These are phyloP conservation scores for Ophion ellenae DNA, from an alignment of 2,888 invertebrate species.

Conservation along the genomic window DNA sequence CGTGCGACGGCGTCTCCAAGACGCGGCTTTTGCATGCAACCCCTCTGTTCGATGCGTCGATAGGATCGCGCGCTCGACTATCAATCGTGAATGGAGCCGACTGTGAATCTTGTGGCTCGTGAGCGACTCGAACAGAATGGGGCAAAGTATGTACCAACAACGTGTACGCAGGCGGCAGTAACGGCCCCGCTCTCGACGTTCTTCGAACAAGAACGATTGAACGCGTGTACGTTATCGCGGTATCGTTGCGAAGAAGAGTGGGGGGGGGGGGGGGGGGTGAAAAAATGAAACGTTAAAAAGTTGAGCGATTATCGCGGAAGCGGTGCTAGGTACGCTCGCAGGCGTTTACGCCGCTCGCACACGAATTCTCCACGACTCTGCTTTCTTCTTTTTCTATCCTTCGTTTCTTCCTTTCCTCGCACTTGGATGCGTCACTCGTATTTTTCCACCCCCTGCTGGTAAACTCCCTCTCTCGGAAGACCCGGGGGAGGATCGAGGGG, in stretches of 20 bases:
- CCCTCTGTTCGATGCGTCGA: constrained; percentile 28
- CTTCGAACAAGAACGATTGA: background rate
- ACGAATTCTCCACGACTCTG: constrained; percentile 7
- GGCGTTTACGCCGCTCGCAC: background rate
- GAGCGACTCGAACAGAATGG: background rate
- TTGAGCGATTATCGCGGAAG: background rate
- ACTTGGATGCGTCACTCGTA: constrained; percentile 1
- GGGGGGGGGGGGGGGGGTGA: too few species aligned
- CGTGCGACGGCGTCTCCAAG: constrained; percentile 27
- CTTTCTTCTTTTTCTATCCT: background rate
- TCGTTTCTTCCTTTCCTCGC: background rate
- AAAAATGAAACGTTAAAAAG: background rate
- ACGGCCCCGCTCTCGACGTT: too few species aligned
- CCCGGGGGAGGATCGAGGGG: constrained; percentile 54
- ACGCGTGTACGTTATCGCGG: background rate
- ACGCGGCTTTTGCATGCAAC: constrained; percentile 19
- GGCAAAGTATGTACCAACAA: too few species aligned
- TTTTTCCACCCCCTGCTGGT: constrained; percentile 11
- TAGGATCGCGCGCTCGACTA: constrained; percentile 28
- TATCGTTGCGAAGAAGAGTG: too few species aligned
- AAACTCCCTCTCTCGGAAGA: background rate
- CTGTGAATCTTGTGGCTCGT: constrained; percentile 3
- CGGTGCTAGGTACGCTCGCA: background rate
- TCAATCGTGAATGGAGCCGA: constrained; percentile 60
- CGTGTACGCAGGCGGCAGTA: too few species aligned